Conservation (phyloP, 1,140 invertebrate genomes). For the Steinernema khuongi region DNA sequence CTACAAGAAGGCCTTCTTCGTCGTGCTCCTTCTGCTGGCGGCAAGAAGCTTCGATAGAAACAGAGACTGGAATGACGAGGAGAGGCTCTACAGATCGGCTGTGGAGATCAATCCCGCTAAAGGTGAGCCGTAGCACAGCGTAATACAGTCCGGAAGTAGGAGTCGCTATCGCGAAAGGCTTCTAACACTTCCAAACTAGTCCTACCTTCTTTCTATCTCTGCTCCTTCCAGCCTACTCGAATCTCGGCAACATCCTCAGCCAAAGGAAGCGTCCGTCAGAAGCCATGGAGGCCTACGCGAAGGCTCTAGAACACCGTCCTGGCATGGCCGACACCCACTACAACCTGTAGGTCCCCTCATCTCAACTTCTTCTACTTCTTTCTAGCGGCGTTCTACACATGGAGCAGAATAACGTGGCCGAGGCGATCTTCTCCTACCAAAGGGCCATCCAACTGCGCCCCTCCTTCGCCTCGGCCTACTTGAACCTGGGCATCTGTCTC, state of each 20-base stretch:
- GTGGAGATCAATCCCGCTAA: constrained; percentile 90
- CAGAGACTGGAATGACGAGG: constrained; percentile 83
- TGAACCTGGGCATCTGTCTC: constrained; percentile 15
- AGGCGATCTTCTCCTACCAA: constrained; percentile 14
- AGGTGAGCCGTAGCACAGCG: constrained; percentile 67
- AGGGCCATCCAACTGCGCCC: constrained; percentile 20
- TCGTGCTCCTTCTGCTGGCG: constrained; percentile 64
- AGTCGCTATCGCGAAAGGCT: no score
- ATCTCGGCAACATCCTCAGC: constrained; percentile 83
- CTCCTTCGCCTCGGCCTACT: constrained; percentile 19
- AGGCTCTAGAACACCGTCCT: constrained; percentile 76
- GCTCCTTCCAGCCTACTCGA: constrained; percentile 73
- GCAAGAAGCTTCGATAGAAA: constrained; percentile 76
- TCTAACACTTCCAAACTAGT: no score
- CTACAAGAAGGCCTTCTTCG: constrained; percentile 12
- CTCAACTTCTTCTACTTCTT: background rate
- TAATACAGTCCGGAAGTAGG: background rate
- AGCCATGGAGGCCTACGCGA: constrained; percentile 78
- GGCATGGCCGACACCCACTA: constrained; percentile 96
- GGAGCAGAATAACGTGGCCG: constrained; percentile 11
- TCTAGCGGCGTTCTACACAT: constrained; percentile 24
- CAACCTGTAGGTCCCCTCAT: constrained; percentile 79
- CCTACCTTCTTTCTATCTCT: background rate
- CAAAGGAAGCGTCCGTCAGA: constrained; percentile 74
- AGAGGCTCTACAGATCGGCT: constrained; percentile 82